Conservation (phyloP, 1,140 invertebrate species). For the Akabosia matsudoensis region DNA sequence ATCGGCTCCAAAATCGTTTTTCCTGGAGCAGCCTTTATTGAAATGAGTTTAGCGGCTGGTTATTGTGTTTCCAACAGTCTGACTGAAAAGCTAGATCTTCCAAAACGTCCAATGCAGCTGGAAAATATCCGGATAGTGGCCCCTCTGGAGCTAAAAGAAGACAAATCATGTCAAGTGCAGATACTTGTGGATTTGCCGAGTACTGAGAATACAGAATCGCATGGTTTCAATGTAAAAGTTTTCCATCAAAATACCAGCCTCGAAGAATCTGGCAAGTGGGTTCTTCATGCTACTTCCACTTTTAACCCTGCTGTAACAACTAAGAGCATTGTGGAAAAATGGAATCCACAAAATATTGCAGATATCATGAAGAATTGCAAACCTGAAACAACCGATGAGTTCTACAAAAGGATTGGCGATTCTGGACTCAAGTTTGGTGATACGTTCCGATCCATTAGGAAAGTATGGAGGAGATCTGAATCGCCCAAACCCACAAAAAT, state of each 20-base stretch:
- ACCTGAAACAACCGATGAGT: neutral
- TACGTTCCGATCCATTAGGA: neutral
- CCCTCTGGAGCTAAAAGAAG: neutral
- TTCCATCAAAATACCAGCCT: neutral
- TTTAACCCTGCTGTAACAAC: neutral
- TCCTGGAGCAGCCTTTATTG: neutral
- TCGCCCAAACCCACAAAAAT: neutral
- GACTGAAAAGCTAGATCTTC: neutral
- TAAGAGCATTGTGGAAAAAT: neutral
- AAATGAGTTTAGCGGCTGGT: conserved; percentile 2
- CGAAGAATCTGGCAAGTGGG: conserved; percentile 1
- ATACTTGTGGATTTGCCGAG: neutral
- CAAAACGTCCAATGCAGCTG: neutral
- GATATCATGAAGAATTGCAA: neutral
- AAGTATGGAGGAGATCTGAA: neutral
- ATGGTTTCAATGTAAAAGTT: neutral
- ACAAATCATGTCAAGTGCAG: neutral
- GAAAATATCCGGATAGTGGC: neutral
- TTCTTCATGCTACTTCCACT: neutral
- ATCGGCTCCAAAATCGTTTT: neutral
- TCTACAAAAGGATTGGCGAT: neutral
- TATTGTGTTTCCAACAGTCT: neutral
- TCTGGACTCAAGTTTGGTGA: neutral
- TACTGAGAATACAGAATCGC: neutral
- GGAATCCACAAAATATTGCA: neutral